These are phyloP conservation scores for Pachydiplax longipennis DNA, from an alignment of 2,888 invertebrate species.

Conservation along the genomic window DNA sequence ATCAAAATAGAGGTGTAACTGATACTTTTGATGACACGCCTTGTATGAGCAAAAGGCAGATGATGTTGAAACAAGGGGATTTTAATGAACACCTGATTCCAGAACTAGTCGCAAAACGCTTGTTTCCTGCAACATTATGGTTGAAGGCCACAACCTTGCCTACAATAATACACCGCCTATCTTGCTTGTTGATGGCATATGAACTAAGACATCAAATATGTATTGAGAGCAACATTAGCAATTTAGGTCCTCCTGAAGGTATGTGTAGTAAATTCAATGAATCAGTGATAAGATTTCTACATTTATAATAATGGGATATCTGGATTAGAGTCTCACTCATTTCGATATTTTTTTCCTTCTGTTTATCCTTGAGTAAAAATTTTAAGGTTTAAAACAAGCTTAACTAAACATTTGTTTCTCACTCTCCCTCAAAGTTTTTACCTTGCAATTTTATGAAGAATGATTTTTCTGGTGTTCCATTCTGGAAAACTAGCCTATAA, in stretches of 20 bases:
- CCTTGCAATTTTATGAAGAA: no score
- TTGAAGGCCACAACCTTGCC: constrained; percentile 85
- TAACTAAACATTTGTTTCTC: no score
- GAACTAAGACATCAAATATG: constrained; percentile 71
- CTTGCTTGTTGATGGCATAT: constrained; percentile 75
- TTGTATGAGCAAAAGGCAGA: constrained; percentile 57
- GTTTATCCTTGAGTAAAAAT: no score
- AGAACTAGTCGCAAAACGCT: constrained; percentile 70
- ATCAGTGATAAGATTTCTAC: no score
- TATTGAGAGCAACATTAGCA: constrained; percentile 60
- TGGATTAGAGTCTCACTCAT: no score
- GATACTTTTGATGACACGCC: neutral
- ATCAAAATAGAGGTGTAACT: neutral
- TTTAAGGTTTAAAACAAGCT: no score
- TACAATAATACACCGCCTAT: constrained; percentile 79
- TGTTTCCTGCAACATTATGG: constrained; percentile 72
- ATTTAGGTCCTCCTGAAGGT: constrained; percentile 54
- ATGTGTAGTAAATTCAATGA: constrained; percentile 57
- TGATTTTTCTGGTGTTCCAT: no score
- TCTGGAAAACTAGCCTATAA: no score
- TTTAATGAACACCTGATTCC: constrained; percentile 79
- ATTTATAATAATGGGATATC: no score
- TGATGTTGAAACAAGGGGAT: constrained; percentile 63
- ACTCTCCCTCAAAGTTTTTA: no score
- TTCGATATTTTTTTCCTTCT: no score